phyloP scores from a whole-genome alignment of 2,797 vertebrate species.

The Onychomys arenicola region DNA sequence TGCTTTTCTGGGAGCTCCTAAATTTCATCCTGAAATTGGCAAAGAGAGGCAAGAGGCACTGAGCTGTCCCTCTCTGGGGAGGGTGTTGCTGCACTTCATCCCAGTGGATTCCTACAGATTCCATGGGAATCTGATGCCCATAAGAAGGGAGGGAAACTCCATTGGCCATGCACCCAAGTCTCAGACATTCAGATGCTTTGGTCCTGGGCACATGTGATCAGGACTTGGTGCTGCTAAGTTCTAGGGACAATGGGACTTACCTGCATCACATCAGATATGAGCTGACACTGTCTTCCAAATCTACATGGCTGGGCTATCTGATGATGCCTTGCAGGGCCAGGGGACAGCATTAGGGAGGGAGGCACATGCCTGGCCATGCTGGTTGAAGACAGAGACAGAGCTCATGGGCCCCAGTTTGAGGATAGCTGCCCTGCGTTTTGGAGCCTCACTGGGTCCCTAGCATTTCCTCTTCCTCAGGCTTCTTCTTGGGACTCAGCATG shows the following conservation, averaged over 20 bases:
- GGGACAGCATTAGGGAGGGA: neutral
- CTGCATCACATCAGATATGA: fast-evolving
- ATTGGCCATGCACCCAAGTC: neutral
- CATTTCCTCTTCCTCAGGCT: neutral
- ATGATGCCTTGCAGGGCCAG: neutral
- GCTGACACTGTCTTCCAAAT: neutral
- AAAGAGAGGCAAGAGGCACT: neutral
- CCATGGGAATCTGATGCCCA: neutral
- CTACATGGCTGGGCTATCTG: neutral
- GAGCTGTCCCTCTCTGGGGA: too few relatives aligned
- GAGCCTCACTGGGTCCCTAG: neutral
- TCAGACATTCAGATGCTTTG: neutral
- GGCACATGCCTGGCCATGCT: neutral
- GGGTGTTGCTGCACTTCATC: neutral
- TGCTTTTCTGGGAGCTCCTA: fast-evolving
- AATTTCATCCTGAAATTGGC: neutral
- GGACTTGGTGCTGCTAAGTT: neutral
- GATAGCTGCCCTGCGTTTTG: neutral
- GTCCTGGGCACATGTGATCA: neutral
- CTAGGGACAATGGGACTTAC: neutral
- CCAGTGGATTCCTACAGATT: neutral
- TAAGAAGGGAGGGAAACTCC: neutral
- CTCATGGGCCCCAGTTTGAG: neutral
- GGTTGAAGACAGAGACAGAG: neutral
- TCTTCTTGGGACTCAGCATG: neutral